phyloP scores from a whole-genome alignment of 2,113 vertebrate genomes.

The Lagopus muta region DNA sequence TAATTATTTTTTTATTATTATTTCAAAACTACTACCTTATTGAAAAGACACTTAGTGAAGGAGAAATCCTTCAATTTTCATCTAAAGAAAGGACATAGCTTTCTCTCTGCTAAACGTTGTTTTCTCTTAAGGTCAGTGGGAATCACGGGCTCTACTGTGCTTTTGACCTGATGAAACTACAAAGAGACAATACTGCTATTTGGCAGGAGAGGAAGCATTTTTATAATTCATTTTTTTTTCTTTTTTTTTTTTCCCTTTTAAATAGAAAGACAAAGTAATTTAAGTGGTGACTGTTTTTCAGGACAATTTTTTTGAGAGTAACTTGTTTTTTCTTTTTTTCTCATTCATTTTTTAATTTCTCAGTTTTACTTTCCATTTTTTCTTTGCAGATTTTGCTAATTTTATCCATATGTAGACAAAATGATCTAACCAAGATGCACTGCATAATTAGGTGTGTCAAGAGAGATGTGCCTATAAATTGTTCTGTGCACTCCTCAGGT shows the following conservation, averaged over 20 bases:
- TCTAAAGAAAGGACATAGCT: not conserved
- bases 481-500: not conserved
- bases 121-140: not conserved
- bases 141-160: not conserved
- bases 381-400: not conserved
- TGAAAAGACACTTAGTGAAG: not conserved
- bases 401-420: not conserved
- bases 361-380: not conserved
- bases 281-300: not conserved
- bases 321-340: not conserved
- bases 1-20: not conserved
- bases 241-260: not conserved
- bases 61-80: not conserved
- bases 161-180: not conserved
- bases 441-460: not conserved
- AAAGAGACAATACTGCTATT: not conserved
- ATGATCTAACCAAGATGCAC: too few relatives aligned
- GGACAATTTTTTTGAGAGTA: not conserved
- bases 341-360: not conserved
- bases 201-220: not conserved
- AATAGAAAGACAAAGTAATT: not conserved
- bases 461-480: not conserved
- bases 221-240: not conserved
- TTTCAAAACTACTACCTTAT: not conserved
- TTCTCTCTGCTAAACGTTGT: not conserved